These are phyloP conservation scores for Hecatera dysodea DNA, from an alignment of 2,888 invertebrate genomes.

Conservation along the genomic window DNA sequence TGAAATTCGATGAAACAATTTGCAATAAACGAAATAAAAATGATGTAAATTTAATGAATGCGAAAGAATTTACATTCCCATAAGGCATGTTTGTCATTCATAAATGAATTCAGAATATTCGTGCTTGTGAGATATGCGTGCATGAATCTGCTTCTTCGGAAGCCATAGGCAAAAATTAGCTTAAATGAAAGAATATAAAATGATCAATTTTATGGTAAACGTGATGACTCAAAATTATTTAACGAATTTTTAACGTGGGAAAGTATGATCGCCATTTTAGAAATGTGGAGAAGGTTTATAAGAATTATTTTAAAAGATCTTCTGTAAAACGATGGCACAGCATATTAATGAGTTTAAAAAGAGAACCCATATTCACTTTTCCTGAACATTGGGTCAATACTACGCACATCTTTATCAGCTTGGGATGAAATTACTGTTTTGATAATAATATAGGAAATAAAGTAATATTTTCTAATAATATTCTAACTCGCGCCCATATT, in stretches of 20 bases:
- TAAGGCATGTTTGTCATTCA: conserved; percentile 79
- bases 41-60: conserved; percentile 9
- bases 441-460: neutral
- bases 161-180: conserved; percentile 78
- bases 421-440: neutral
- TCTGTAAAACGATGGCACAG: neutral
- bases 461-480: neutral
- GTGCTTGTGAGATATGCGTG: conserved; percentile 81
- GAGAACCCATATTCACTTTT: neutral
- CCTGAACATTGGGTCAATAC: neutral
- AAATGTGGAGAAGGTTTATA: conserved; percentile 4
- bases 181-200: conserved; percentile 19
- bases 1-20: conserved; percentile 15
- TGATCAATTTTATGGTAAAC: conserved; percentile 46
- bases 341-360: neutral
- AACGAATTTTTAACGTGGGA: conserved; percentile 69
- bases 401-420: neutral
- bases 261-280: conserved; percentile 55
- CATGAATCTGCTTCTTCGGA: conserved; percentile 78
- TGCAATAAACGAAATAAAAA: conserved; percentile 21
- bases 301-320: neutral
- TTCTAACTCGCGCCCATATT: too few species aligned
- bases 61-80: conserved; percentile 75
- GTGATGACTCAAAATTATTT: conserved; percentile 45
- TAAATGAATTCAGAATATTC: conserved; percentile 68